Percentiles rank a stretch among this genome's conserved stretches.
phyloP scores from a whole-genome alignment of 2,888 invertebrate genomes.

The Eilema griseolum region DNA sequence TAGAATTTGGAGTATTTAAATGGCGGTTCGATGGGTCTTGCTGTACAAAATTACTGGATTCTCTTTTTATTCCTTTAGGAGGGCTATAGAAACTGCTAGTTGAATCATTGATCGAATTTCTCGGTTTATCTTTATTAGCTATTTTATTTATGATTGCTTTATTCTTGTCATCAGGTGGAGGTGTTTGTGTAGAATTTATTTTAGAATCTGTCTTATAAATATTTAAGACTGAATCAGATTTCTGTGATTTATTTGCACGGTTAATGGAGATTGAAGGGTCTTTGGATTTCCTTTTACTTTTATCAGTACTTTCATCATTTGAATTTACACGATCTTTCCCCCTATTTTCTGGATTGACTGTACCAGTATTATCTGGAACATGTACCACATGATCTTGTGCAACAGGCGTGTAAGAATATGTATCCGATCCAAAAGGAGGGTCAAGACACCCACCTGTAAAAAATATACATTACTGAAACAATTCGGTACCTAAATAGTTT shows the following conservation, averaged over 20 bases:
- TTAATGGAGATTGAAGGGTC: constrained; percentile 26
- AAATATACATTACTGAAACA: constrained; percentile 10
- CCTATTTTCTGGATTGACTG: not conserved
- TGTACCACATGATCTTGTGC: constrained; percentile 3
- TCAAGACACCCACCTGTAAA: constrained; percentile 78
- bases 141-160: not conserved
- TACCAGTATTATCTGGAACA: constrained; percentile 4
- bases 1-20: constrained; percentile 4
- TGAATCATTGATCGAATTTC: constrained; percentile 47
- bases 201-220: constrained; percentile 44
- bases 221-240: constrained; percentile 48
- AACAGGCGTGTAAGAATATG: constrained; percentile 64
- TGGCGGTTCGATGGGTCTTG: constrained; percentile 15
- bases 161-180: constrained; percentile 55
- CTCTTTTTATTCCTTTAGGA: constrained; percentile 53
- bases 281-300: constrained; percentile 43
- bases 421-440: constrained; percentile 78
- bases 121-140: constrained; percentile 37
- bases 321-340: not conserved
- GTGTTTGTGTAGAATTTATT: constrained; percentile 68
- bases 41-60: constrained; percentile 3
- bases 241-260: constrained; percentile 19
- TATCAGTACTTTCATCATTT: constrained; percentile 4
- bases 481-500: too few species aligned
- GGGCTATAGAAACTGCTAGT: constrained; percentile 58